phyloP scores from a whole-genome alignment of 1,140 invertebrate genomes.

The Sinonovacula constricta region DNA sequence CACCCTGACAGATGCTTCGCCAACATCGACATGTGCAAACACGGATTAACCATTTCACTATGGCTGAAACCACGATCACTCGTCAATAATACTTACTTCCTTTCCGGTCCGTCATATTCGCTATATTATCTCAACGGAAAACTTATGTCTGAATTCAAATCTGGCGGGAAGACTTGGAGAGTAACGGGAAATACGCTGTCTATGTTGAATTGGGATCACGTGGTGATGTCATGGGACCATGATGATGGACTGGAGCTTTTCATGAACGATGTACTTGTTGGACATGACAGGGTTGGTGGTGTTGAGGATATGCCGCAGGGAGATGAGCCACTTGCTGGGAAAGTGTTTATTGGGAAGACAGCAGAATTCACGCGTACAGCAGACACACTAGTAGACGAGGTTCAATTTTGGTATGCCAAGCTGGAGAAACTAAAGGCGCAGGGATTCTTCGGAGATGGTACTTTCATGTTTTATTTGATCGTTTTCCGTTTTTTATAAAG shows the following conservation, averaged over 20 bases:
- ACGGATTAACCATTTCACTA: constrained; percentile 74
- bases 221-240: constrained; percentile 74
- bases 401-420: constrained; percentile 74
- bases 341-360: constrained; percentile 65
- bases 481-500: no score
- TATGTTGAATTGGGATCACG: constrained; percentile 70
- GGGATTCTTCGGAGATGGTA: constrained; percentile 63
- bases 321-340: constrained; percentile 56
- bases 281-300: constrained; percentile 31
- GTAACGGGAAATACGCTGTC: constrained; percentile 58
- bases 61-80: constrained; percentile 69
- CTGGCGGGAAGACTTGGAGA: constrained; percentile 64
- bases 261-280: constrained; percentile 62
- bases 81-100: constrained; percentile 63
- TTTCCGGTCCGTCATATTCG: constrained; percentile 72
- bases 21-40: constrained; percentile 72
- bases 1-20: constrained; percentile 72
- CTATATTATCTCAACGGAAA: constrained; percentile 70
- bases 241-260: constrained; percentile 69
- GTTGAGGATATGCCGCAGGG: constrained; percentile 35
- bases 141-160: constrained; percentile 65
- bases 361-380: constrained; percentile 45
- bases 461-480: no score
- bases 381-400: constrained; percentile 71
- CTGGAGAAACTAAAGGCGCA: constrained; percentile 59